Evolutionary conservation across 1,140 invertebrate genomes (phyloP).

Genomic region (Oryzaephilus surinamensis): DNA sequence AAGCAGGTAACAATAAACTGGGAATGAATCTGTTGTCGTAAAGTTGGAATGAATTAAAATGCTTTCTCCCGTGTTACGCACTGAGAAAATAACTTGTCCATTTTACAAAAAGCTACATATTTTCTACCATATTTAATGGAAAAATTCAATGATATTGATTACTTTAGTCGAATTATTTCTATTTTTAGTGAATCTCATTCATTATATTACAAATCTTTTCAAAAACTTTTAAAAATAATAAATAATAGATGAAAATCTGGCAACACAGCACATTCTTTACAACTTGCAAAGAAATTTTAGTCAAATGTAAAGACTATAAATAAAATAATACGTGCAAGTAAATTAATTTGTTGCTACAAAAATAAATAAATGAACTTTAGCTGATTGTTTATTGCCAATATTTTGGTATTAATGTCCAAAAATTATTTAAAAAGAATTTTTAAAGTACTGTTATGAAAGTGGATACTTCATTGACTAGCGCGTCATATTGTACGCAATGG

Average conservation of each 20-base stretch:
- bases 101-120: too few species aligned
- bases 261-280: constrained; percentile 28
- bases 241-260: constrained; percentile 20
- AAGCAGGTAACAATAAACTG: not conserved
- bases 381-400: too few species aligned
- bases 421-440: not conserved
- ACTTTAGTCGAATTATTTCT: too few species aligned
- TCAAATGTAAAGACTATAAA: constrained; percentile 14
- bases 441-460: constrained; percentile 18
- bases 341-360: too few species aligned
- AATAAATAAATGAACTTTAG: too few species aligned
- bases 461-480: constrained; percentile 21
- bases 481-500: constrained; percentile 33
- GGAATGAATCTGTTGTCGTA: too few species aligned
- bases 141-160: too few species aligned
- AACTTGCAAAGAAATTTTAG: constrained; percentile 9
- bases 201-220: too few species aligned
- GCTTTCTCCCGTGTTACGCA: constrained; percentile 22
- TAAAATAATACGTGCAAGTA: too few species aligned
- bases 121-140: too few species aligned
- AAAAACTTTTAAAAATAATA: constrained; percentile 10
- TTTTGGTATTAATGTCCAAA: not conserved
- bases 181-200: too few species aligned
- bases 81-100: constrained; percentile 4
- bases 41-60: too few species aligned